Base-by-base conservation (phyloP, 2,797 vertebrate species). In the Valencia hispanica region DNA sequence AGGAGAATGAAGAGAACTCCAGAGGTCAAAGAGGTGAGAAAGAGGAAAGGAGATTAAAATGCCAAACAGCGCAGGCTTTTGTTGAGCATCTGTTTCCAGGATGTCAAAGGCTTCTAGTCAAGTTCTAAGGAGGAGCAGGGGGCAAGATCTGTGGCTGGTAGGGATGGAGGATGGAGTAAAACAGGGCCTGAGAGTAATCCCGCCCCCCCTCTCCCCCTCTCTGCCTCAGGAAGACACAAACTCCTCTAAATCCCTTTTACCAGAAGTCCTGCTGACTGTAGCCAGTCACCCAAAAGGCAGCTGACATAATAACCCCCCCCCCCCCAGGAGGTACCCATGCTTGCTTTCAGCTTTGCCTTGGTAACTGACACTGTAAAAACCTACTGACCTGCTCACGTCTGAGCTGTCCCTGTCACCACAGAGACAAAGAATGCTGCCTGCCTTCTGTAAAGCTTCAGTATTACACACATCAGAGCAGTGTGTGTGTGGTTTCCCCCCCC, bases 231-330 rank as follows among this genome's bases (percentile, higher is more conserved):
- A 85, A 88, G 77, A 92, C 89, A 89, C 74, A 91, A 86, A 84
- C 87, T 81, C 90, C 81, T 84, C 85, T 69, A 92, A 94, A 92
- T 89, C 90, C 90, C 83, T 86, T 90, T 93, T 90, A 93, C 90
- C 92, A 92, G 88, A 92, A 91, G 80, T 88, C 89, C 90, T 41
- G 85, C 90, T 88, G 89, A 91, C 86, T 89, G 77, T 34, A 81
- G 78, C 77, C 91, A 85, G 86, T 88, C 91, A 89, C 81, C 93
- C 92, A 68, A 91, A 85, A 92, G 87, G 79, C 89, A 80, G 93
- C 90, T 94, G 90, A 93, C 92, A 94, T 84, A 92, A 92, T 91
- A 87, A 75, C 68, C 74, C 84, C 85, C 79, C 87, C n/a, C n/a
- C n/a, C n/a, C n/a, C n/a, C n/a, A n/a, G 72, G 8, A 79, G 77